Percentiles rank a stretch among this genome's conserved stretches.
Evolutionary conservation across 2,113 vertebrate genomes (phyloP).

Genomic region (Clarias gariepinus): DNA sequence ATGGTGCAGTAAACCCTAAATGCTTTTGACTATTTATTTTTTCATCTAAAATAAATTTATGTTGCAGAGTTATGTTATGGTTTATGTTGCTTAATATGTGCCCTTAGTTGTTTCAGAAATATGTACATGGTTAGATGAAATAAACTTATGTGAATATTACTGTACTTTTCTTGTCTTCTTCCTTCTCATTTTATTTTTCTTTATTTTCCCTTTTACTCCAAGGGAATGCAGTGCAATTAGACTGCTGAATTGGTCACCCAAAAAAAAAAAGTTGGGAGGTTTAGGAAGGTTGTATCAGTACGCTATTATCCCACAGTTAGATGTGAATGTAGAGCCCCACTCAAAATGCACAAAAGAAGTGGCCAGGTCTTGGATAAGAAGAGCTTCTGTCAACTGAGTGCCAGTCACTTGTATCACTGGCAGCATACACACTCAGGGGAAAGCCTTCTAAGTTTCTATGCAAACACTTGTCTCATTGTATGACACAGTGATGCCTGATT

Average conservation of each 20-base stretch:
- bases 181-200: slow-evolving; percentile 56
- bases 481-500: slow-evolving; percentile 31
- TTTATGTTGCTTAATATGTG: slow-evolving; percentile 63
- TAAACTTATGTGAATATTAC: neutral
- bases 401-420: slow-evolving; percentile 50
- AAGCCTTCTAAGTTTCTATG: slow-evolving; percentile 39
- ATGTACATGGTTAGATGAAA: slow-evolving; percentile 65
- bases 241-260: slow-evolving; percentile 66
- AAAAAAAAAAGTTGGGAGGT: slow-evolving; percentile 2
- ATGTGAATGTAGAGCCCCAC: slow-evolving; percentile 66
- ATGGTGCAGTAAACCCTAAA: slow-evolving; percentile 69
- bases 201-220: slow-evolving; percentile 65
- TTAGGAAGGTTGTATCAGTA: slow-evolving; percentile 56
- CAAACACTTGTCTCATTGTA: slow-evolving; percentile 36
- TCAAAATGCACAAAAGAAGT: slow-evolving; percentile 67
- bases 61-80: too few species aligned
- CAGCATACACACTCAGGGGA: slow-evolving; percentile 38
- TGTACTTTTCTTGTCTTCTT: slow-evolving; percentile 37
- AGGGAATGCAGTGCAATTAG: slow-evolving; percentile 68
- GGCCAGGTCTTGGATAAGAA: slow-evolving; percentile 64
- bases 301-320: slow-evolving; percentile 71
- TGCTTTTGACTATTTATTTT: slow-evolving; percentile 73
- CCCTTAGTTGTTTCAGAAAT: slow-evolving; percentile 69
- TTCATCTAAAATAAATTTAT: too few species aligned
- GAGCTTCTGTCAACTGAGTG: slow-evolving; percentile 63